Conservation (phyloP, 2,888 invertebrate genomes). For the Diaprepes abbreviatus region DNA sequence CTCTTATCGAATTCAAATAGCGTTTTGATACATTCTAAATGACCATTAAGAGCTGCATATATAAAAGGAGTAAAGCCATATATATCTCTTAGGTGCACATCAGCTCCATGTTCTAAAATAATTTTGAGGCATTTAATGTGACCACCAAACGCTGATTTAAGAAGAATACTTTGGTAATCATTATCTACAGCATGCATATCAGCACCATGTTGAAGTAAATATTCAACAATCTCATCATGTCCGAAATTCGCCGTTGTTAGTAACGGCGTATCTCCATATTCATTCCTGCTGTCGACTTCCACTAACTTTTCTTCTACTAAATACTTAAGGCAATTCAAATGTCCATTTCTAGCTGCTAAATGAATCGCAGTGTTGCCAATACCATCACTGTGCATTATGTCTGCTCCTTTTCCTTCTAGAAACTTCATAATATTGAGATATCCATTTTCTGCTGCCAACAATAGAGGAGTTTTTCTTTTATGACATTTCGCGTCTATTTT, state of each 20-base stretch:
- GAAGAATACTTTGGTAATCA: not conserved
- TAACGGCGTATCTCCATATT: not conserved
- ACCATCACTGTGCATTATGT: not conserved
- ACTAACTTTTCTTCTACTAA: not conserved
- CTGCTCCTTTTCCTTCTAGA: not conserved
- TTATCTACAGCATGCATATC: not conserved
- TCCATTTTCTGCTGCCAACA: not conserved
- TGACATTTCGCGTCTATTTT: conserved; percentile 5
- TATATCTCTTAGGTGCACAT: not conserved
- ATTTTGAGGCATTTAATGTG: not conserved
- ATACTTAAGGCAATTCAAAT: not conserved
- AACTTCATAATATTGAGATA: not conserved
- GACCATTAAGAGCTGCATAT: not conserved
- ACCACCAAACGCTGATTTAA: not conserved
- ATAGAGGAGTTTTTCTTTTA: conserved; percentile 4
- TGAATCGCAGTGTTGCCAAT: not conserved
- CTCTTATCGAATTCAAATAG: not conserved
- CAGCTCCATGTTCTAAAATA: not conserved
- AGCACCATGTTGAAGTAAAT: not conserved
- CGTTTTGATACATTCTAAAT: not conserved
- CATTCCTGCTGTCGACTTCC: not conserved
- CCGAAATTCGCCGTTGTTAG: not conserved
- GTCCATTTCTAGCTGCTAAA: not conserved
- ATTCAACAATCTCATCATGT: not conserved
- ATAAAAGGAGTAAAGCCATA: not conserved